These are phyloP conservation scores for Lissocephala sabroskyi DNA, from an alignment of 2,888 invertebrate genomes.

Conservation along the genomic window DNA sequence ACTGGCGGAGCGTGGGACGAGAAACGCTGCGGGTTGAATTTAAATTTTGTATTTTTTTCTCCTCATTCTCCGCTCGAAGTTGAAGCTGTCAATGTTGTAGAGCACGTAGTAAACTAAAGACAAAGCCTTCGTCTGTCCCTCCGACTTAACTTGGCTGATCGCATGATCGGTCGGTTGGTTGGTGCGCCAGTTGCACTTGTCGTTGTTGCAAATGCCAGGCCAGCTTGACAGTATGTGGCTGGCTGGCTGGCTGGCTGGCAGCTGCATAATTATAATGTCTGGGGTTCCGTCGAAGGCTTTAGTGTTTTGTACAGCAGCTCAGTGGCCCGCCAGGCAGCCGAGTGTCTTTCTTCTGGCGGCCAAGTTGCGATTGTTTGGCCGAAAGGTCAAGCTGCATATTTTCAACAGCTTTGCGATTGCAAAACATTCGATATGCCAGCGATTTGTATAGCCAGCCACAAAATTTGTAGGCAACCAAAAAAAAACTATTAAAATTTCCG, in stretches of 20 bases:
- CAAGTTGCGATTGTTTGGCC: no score
- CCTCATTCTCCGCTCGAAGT: no score
- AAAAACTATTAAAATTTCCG: no score
- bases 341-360: no score
- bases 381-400: conserved; percentile 61
- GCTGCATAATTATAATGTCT: conserved; percentile 63
- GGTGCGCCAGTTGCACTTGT: conserved; percentile 56
- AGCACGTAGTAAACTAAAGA: not conserved
- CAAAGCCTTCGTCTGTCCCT: conserved; percentile 19
- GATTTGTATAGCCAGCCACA: no score
- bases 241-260: conserved; percentile 18
- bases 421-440: no score
- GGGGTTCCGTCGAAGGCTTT: conserved; percentile 13
- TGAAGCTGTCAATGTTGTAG: conserved; percentile 1
- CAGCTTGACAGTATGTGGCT: conserved; percentile 10
- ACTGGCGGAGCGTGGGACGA: not conserved
- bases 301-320: not conserved
- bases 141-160: conserved; percentile 40
- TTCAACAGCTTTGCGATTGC: no score
- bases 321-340: not conserved
- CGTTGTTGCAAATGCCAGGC: conserved; percentile 55
- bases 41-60: no score
- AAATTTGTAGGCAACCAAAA: no score
- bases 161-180: conserved; percentile 16
- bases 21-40: conserved; percentile 31